Percentiles rank a stretch among this genome's conserved stretches.
Conservation (phyloP, 1,140 invertebrate genomes). For the Palaemon carinicauda region DNA sequence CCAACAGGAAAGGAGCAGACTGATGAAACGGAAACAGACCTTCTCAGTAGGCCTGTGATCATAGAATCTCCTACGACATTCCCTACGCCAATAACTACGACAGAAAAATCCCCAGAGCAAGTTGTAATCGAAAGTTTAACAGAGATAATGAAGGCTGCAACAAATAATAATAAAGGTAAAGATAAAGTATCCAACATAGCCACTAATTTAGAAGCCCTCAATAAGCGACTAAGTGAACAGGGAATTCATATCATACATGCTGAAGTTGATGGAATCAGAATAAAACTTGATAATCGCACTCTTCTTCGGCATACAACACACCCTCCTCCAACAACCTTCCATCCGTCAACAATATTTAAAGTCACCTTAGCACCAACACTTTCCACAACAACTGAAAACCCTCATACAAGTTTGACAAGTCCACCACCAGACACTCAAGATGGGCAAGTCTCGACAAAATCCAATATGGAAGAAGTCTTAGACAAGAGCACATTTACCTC, state of each 20-base stretch:
- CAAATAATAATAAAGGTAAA: conserved; percentile 35
- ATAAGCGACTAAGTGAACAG: conserved; percentile 25
- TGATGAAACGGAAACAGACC: too few species aligned
- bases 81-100: neutral
- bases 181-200: conserved; percentile 37
- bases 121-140: conserved; percentile 41
- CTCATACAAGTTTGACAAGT: neutral
- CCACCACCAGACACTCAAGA: neutral
- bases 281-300: conserved; percentile 39
- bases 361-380: neutral
- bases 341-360: neutral
- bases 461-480: neutral
- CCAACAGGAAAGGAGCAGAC: neutral
- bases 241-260: conserved; percentile 48
- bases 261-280: conserved; percentile 37
- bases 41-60: too few species aligned
- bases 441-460: neutral
- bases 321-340: conserved; percentile 26
- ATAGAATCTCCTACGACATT: neutral
- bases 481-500: conserved; percentile 18
- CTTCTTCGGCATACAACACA: neutral
- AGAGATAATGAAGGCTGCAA: conserved; percentile 44
- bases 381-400: neutral
- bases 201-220: conserved; percentile 27
- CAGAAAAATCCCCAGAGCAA: conserved; percentile 23